A percentile compares a stretch with the other conserved stretches of the same genome.
These are phyloP conservation scores for Protomyctophum bolini DNA, from an alignment of 2,113 vertebrate genomes.

Conservation along the genomic window DNA sequence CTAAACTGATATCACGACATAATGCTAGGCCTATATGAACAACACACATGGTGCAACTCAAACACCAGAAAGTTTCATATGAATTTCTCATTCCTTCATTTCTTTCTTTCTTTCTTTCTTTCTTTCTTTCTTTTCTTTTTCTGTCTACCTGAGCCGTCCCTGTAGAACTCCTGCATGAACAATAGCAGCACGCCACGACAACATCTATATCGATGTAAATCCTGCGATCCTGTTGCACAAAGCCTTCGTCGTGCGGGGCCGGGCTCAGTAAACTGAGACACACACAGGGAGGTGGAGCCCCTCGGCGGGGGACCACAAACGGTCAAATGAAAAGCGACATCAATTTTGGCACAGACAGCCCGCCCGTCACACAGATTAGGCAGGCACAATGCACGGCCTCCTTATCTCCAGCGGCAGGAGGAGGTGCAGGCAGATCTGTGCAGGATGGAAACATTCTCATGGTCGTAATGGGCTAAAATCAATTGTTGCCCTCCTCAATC, in stretches of 20 bases:
- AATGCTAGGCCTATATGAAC: neutral
- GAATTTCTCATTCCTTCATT: slow-evolving; percentile 17
- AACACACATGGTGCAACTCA: slow-evolving; percentile 2
- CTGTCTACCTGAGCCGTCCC: neutral
- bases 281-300: slow-evolving; percentile 86
- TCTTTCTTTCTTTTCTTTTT: slow-evolving; percentile 4
- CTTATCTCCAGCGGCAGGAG: slow-evolving; percentile 99
- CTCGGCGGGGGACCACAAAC: slow-evolving; percentile 89
- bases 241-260: slow-evolving; percentile 51
- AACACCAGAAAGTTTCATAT: slow-evolving; percentile 27
- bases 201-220: slow-evolving; percentile 82
- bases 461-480: slow-evolving; percentile 99
- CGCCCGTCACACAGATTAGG: slow-evolving; percentile 99
- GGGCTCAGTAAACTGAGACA: slow-evolving; percentile 76
- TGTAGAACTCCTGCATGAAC: slow-evolving; percentile 18
- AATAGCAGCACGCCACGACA: slow-evolving; percentile 62
- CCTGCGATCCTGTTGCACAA: slow-evolving; percentile 64
- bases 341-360: slow-evolving; percentile 99
- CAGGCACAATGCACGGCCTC: slow-evolving; percentile 97
- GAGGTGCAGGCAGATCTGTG: slow-evolving; percentile 97
- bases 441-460: slow-evolving; percentile 99
- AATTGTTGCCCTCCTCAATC: slow-evolving; percentile 99
- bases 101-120: slow-evolving; percentile 2
- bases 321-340: slow-evolving; percentile 98
- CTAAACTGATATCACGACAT: slow-evolving; percentile 11